Conservation (phyloP, 2,888 invertebrate species). For the Clanis bilineata region DNA sequence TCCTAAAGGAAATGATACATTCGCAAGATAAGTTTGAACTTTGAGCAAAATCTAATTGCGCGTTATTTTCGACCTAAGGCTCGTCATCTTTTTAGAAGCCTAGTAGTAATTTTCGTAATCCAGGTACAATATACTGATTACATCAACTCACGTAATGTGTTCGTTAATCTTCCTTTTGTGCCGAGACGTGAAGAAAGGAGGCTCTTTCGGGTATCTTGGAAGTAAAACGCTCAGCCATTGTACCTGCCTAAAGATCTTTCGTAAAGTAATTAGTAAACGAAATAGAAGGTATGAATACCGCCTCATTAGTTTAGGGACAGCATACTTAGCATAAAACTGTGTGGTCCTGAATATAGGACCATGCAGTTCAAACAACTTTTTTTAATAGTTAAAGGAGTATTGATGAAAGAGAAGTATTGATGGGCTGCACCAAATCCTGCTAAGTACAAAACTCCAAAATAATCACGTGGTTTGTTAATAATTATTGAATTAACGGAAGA, state of each 20-base stretch:
- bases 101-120: slow-evolving; percentile 13
- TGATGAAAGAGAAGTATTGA: no score
- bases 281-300: background rate
- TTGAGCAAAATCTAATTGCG: no score
- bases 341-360: no score
- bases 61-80: no score
- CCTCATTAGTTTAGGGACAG: no score
- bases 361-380: no score
- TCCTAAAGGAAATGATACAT: no score
- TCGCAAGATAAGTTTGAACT: no score
- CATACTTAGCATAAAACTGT: no score
- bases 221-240: background rate
- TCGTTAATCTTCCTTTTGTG: slow-evolving; percentile 41
- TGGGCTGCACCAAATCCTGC: no score
- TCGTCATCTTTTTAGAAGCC: background rate
- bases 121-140: slow-evolving; percentile 26
- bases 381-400: no score
- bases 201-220: background rate
- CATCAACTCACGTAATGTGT: slow-evolving; percentile 31
- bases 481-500: background rate
- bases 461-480: background rate
- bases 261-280: background rate
- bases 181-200: background rate
- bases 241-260: background rate
- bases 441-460: background rate